Base-by-base conservation (phyloP, 2,888 invertebrate genomes). In the Rugalucina vietnamica region DNA sequence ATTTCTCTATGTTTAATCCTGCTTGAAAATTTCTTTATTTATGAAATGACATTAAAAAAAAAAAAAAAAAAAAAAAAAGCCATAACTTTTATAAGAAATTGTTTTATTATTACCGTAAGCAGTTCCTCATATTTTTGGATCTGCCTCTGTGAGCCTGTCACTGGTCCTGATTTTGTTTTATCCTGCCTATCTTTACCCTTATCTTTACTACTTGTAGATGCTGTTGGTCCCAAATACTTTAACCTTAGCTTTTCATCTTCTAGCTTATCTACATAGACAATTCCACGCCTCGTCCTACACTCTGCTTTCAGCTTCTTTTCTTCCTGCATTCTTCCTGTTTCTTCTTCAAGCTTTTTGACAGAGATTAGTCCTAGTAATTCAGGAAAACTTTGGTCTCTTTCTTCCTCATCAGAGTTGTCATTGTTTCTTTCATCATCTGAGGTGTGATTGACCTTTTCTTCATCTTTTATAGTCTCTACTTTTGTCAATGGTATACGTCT, bases 51-150 rank as follows among this genome's bases (percentile, higher is more conserved):
- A n/a, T n/a, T n/a, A n/a, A n/a, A n/a, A n/a, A n/a, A n/a, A n/a
- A n/a, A n/a, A n/a, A n/a, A n/a, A n/a, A n/a, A n/a, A n/a, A n/a
- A n/a, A n/a, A n/a, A n/a, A n/a, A n/a, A n/a, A n/a, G n/a, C n/a
- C n/a, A n/a, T n/a, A n/a, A n/a, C n/a, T n/a, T n/a, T n/a, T n/a
- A n/a, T n/a, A n/a, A n/a, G n/a, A n/a, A n/a, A n/a, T n/a, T n/a
- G n/a, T n/a, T n/a, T n/a, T n/a, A n/a, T n/a, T n/a, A 1, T 84
- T 84, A 93, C 93, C 89, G 91, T 90, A 43, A 93, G 85, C 32
- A 93, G 80, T 36, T 80, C 81, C 85, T 93, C 93, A 29, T 92
- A 84, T 74, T 87, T 88, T 75, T 76, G 77, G 3, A 93, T 90
- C 69, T 92, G 92, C 79, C 86, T 90, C 65, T 88, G 79, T 10